These are phyloP conservation scores for Phoeniculus purpureus DNA, from an alignment of 2,797 vertebrate genomes.

Conservation along the genomic window DNA sequence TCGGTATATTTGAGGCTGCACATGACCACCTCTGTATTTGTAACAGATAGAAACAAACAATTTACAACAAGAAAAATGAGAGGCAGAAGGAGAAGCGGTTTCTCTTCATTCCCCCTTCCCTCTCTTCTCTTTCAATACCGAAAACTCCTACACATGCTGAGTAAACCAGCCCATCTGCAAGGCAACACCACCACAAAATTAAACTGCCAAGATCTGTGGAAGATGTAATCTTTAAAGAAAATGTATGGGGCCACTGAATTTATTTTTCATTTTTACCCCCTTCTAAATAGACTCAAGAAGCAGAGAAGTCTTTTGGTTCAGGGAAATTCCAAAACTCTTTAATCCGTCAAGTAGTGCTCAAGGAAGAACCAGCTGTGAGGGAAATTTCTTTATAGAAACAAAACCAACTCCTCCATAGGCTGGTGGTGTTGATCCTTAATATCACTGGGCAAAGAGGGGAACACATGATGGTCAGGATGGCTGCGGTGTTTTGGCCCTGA, in stretches of 20 bases:
- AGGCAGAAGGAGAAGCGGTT: not conserved
- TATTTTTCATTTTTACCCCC: not conserved
- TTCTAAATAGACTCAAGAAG: not conserved
- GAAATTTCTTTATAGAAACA: not conserved
- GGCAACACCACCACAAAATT: not conserved
- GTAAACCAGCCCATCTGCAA: conserved; percentile 10
- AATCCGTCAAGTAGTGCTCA: not conserved
- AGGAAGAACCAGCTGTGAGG: not conserved
- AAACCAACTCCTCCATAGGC: not conserved
- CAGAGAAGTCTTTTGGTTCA: not conserved
- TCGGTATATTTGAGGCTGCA: not conserved
- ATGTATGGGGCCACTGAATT: not conserved
- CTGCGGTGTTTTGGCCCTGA: too few relatives aligned
- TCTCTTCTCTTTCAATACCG: not conserved
- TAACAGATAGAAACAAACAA: not conserved
- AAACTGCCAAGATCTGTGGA: not conserved
- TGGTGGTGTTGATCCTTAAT: not conserved
- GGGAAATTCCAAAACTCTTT: not conserved
- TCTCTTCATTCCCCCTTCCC: not conserved
- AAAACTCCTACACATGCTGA: not conserved
- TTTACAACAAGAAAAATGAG: not conserved
- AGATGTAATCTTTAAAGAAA: not conserved
- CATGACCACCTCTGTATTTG: not conserved
- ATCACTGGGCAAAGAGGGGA: not conserved
- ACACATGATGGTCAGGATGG: not conserved